These are phyloP conservation scores for Homalodisca vitripennis DNA, from an alignment of 1,140 invertebrate genomes.

Conservation along the genomic window DNA sequence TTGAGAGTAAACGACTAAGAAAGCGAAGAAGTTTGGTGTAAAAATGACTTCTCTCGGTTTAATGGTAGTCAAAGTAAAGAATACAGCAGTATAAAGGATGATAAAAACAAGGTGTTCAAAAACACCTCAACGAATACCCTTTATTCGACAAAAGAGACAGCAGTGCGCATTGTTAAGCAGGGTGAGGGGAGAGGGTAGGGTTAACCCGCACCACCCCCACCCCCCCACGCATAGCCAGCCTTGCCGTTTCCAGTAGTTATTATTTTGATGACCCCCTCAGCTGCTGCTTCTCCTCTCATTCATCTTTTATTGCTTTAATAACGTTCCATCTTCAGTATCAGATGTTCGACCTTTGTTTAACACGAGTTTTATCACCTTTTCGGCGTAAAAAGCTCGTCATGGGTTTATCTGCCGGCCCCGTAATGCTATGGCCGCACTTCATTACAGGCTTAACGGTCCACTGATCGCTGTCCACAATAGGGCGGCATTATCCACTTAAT, in stretches of 20 bases:
- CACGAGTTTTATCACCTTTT: neutral
- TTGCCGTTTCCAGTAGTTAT: neutral
- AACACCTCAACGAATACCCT: neutral
- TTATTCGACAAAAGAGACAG: neutral
- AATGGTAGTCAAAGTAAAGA: too few species aligned
- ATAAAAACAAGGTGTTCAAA: neutral
- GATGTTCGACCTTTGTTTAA: slow-evolving; percentile 19
- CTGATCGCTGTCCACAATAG: too few species aligned
- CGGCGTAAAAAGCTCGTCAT: neutral
- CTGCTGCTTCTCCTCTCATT: neutral
- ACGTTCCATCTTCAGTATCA: slow-evolving; percentile 15
- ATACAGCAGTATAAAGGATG: too few species aligned
- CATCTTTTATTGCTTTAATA: slow-evolving; percentile 13
- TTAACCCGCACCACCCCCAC: neutral
- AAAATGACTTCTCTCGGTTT: too few species aligned
- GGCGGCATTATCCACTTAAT: too few species aligned
- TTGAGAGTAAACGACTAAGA: too few species aligned
- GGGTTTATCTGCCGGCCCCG: neutral
- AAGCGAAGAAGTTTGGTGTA: too few species aligned
- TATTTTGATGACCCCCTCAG: neutral
- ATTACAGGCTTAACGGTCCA: too few species aligned
- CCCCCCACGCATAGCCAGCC: too few species aligned
- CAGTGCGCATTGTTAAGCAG: neutral
- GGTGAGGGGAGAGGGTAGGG: neutral
- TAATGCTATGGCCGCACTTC: too few species aligned